A percentile compares a stretch with the other conserved stretches of the same genome.
Evolutionary conservation across 64 coral and sea anemone species (phyloP).

Genomic region (Stichodactyla mertensii): DNA sequence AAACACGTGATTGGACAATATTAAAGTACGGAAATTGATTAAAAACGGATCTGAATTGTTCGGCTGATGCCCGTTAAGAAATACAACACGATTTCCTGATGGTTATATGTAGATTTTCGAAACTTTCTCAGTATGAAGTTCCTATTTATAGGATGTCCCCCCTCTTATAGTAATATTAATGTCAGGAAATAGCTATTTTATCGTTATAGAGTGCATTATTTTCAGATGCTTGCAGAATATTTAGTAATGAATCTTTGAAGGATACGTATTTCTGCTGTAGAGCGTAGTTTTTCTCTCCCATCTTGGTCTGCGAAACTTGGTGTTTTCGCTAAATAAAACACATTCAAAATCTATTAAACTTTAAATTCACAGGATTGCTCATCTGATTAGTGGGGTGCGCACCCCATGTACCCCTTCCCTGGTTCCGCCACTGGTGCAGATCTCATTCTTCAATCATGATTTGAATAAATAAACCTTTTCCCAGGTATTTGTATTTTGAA

Average conservation of each 20-base stretch:
- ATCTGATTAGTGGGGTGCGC: too few species aligned
- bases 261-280: conserved; percentile 80
- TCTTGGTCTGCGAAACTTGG: conserved; percentile 26
- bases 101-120: background rate
- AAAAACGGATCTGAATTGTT: conserved; percentile 74
- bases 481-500: too few species aligned
- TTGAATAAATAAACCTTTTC: too few species aligned
- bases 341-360: background rate
- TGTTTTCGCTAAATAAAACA: background rate
- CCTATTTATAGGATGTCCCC: too few species aligned
- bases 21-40: conserved; percentile 94
- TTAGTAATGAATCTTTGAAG: conserved; percentile 11
- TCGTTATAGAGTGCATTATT: too few species aligned
- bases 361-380: too few species aligned
- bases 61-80: conserved; percentile 36
- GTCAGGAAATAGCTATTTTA: too few species aligned
- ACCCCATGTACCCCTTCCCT: too few species aligned
- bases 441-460: too few species aligned
- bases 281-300: conserved; percentile 48
- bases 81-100: background rate
- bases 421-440: too few species aligned
- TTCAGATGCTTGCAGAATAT: background rate
- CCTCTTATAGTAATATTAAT: too few species aligned
- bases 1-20: conserved; percentile 95
- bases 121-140: too few species aligned